Percentiles rank a stretch among this genome's conserved stretches.
Conservation (phyloP, 2,113 vertebrate genomes). For the Daphoenositta chrysoptera region DNA sequence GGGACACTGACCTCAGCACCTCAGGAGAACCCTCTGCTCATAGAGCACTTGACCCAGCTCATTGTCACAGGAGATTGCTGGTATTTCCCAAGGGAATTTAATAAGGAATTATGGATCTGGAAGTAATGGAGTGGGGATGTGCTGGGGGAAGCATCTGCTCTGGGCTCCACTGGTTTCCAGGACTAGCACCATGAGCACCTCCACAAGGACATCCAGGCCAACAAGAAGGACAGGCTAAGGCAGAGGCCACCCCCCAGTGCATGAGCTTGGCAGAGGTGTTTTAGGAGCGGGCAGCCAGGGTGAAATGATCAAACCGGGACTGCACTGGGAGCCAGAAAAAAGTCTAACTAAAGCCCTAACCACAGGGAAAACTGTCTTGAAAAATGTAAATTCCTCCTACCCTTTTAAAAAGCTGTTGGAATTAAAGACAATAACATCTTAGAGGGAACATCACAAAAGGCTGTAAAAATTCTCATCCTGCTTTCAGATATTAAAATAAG, state of each 20-base stretch:
- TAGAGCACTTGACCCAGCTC: background rate
- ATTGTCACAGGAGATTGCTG: background rate
- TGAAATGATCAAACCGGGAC: background rate
- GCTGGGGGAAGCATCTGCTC: background rate
- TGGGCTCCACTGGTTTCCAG: background rate
- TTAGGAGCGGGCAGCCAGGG: background rate
- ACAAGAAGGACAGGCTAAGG: background rate
- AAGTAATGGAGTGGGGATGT: background rate
- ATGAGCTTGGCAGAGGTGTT: background rate
- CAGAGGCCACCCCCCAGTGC: background rate
- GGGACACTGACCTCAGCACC: background rate
- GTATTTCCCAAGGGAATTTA: background rate
- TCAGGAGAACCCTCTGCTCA: background rate
- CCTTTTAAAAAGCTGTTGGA: background rate
- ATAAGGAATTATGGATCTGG: background rate
- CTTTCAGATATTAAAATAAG: background rate
- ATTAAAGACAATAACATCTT: background rate
- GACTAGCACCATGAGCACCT: background rate
- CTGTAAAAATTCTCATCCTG: background rate
- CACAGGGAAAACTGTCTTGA: background rate
- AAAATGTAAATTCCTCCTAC: background rate
- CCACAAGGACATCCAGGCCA: background rate
- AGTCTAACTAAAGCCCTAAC: background rate
- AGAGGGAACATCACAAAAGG: background rate
- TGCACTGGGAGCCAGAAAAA: background rate